These are phyloP conservation scores for Cryptomyrus ogoouensis DNA, from an alignment of 2,113 vertebrate species.

Conservation along the genomic window DNA sequence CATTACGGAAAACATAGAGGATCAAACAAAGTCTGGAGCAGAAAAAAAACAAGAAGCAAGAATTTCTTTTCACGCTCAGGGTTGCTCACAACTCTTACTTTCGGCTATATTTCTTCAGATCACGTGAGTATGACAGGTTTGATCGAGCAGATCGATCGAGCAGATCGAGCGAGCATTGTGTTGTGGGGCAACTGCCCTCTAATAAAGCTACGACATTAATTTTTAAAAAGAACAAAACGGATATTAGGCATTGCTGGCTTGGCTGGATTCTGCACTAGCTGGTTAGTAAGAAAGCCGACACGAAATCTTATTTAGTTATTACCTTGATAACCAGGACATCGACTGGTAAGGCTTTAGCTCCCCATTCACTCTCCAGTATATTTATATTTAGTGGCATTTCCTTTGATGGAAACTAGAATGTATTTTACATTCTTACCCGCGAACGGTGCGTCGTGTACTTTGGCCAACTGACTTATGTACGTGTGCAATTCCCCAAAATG, in stretches of 20 bases:
- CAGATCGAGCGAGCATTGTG: neutral
- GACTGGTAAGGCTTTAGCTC: neutral
- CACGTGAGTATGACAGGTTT: slow-evolving; percentile 13
- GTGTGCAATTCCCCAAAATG: neutral
- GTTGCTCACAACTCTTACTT: neutral
- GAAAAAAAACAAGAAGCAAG: neutral
- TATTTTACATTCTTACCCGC: neutral
- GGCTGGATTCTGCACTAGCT: slow-evolving; percentile 9
- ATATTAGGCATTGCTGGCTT: neutral
- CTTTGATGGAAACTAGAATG: neutral
- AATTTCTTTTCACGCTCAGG: neutral
- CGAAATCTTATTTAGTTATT: neutral
- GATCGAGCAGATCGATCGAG: neutral
- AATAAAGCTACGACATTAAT: neutral
- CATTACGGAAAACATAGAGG: slow-evolving; percentile 45
- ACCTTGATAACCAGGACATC: neutral
- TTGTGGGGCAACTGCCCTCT: neutral
- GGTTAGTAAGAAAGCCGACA: neutral
- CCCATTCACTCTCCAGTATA: neutral
- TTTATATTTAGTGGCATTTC: neutral
- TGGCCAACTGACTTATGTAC: neutral
- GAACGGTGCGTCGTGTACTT: neutral
- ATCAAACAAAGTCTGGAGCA: neutral
- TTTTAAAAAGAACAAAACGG: neutral
- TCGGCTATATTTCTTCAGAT: slow-evolving; percentile 3